phyloP scores from a whole-genome alignment of 1,140 invertebrate genomes.

The Pemphigus obesinymphae region DNA sequence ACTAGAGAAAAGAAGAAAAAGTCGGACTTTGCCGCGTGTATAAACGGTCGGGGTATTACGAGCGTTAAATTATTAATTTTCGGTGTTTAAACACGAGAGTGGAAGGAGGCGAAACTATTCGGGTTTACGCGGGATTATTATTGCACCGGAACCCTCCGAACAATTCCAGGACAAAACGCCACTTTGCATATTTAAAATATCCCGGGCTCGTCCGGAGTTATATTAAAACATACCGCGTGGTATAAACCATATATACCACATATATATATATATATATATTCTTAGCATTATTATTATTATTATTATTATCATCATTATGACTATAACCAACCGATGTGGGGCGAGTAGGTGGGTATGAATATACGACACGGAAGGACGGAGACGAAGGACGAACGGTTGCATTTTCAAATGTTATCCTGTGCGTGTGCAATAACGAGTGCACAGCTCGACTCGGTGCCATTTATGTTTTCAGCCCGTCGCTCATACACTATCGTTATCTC shows the following conservation, averaged over 20 bases:
- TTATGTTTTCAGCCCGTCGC: constrained; percentile 1
- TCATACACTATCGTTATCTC: neutral
- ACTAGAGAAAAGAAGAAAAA: neutral
- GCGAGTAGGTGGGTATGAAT: neutral
- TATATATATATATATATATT: no score
- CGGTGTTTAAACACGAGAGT: constrained; percentile 15
- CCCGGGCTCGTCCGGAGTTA: constrained; percentile 19
- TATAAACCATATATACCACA: no score
- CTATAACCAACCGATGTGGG: neutral
- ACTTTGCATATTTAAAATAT: constrained; percentile 40
- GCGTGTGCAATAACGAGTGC: constrained; percentile 11
- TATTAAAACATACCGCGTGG: constrained; percentile 28
- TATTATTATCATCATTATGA: constrained; percentile 25
- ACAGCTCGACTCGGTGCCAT: neutral
- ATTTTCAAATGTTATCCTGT: constrained; percentile 1
- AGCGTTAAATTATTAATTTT: constrained; percentile 36
- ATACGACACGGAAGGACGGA: no score
- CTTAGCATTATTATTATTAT: constrained; percentile 20
- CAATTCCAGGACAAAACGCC: constrained; percentile 38
- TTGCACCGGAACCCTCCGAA: constrained; percentile 29
- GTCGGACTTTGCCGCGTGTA: neutral
- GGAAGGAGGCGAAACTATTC: neutral
- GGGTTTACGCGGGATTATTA: constrained; percentile 27
- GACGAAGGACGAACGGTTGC: neutral
- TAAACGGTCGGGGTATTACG: constrained; percentile 11